Evolutionary conservation across 1,140 invertebrate genomes (phyloP).

Genomic region (Ceratosolen fusciceps): DNA sequence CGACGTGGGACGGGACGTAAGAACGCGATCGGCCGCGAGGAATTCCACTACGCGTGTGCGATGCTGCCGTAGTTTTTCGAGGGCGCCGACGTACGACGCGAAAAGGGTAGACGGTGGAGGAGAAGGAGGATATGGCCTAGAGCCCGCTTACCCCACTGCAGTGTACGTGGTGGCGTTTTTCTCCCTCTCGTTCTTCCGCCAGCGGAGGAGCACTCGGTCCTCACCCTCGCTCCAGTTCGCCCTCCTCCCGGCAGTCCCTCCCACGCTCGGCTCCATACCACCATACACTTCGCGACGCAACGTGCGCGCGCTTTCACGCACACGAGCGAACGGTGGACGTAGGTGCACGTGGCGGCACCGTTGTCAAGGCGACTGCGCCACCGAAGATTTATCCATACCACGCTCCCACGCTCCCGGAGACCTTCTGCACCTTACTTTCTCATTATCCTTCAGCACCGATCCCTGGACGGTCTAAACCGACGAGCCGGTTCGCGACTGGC

Average conservation of each 20-base stretch:
- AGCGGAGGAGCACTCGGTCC: not conserved
- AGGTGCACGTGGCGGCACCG: conserved; percentile 66
- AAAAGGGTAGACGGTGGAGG: not conserved
- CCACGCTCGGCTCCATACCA: conserved; percentile 26
- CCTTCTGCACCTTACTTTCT: not conserved
- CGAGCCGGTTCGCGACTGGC: too few species aligned
- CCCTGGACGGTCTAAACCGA: too few species aligned
- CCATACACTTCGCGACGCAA: conserved; percentile 14
- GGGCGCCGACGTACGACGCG: not conserved
- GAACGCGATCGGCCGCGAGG: not conserved
- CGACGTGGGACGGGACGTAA: not conserved
- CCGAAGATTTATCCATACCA: conserved; percentile 40
- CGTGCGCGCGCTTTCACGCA: conserved; percentile 50
- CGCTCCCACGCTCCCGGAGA: not conserved
- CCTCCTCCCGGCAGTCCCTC: conserved; percentile 34
- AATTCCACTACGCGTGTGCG: conserved; percentile 33
- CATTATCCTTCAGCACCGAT: too few species aligned
- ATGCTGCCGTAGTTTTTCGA: conserved; percentile 26
- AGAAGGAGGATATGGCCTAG: conserved; percentile 20
- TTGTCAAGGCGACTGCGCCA: conserved; percentile 68
- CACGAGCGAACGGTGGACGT: too few species aligned
- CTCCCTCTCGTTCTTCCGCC: conserved; percentile 29
- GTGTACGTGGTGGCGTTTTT: not conserved
- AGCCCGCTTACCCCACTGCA: conserved; percentile 40
- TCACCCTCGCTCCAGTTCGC: conserved; percentile 41